Percentiles rank a stretch among this genome's conserved stretches.
Conservation (phyloP, 2,797 vertebrate species). For the Lagodon rhomboides region DNA sequence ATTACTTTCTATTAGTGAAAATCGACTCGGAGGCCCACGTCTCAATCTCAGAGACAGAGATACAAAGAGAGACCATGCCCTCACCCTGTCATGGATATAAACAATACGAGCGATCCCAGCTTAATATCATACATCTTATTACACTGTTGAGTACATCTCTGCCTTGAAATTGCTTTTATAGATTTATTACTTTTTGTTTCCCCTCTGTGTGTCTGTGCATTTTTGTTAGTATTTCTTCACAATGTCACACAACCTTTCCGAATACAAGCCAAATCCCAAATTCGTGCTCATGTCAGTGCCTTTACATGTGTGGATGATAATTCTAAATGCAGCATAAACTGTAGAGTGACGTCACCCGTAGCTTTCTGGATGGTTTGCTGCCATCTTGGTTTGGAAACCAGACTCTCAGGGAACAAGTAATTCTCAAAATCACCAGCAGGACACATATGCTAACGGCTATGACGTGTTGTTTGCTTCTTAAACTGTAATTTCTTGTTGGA, state of each 20-base stretch:
- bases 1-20: constrained; percentile 44
- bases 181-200: constrained; percentile 66
- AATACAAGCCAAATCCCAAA: constrained; percentile 12
- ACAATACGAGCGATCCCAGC: constrained; percentile 70
- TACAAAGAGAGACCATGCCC: constrained; percentile 33
- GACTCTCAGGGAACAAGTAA: background rate
- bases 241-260: constrained; percentile 20
- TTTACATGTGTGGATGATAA: constrained; percentile 10
- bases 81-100: constrained; percentile 41
- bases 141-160: constrained; percentile 50
- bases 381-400: constrained; percentile 16
- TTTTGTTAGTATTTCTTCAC: constrained; percentile 44
- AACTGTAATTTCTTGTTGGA: background rate
- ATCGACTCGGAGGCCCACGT: constrained; percentile 33
- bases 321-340: background rate
- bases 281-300: background rate
- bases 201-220: constrained; percentile 40
- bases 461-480: background rate
- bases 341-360: background rate
- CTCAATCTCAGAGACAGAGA: constrained; percentile 28
- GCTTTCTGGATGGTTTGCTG: constrained; percentile 7
- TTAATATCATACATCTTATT: constrained; percentile 76
- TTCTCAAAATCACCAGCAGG: background rate
- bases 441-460: background rate
- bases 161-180: constrained; percentile 59